phyloP scores from a whole-genome alignment of 2,888 invertebrate genomes.

The Erannis defoliaria region DNA sequence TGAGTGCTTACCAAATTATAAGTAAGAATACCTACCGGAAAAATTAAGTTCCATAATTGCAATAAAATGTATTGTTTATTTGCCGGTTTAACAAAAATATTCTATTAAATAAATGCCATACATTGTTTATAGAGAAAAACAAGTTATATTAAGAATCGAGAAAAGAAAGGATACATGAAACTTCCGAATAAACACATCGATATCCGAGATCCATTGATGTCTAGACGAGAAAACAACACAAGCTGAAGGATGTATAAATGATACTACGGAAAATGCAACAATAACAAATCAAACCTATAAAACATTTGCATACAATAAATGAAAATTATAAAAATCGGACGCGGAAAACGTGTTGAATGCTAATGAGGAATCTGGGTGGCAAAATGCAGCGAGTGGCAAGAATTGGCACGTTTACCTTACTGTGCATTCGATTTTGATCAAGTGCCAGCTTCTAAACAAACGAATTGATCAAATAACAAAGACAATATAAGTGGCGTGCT shows the following conservation, averaged over 20 bases:
- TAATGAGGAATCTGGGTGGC: slow-evolving; percentile 23
- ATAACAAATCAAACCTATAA: slow-evolving; percentile 26
- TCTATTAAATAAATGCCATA: neutral
- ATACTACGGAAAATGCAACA: slow-evolving; percentile 37
- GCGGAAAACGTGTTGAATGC: slow-evolving; percentile 20
- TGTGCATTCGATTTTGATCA: slow-evolving; percentile 19
- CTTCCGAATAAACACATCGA: slow-evolving; percentile 21
- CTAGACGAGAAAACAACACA: slow-evolving; percentile 32
- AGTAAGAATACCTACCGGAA: neutral
- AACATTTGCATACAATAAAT: slow-evolving; percentile 44
- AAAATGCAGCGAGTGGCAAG: slow-evolving; percentile 5
- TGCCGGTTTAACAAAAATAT: neutral
- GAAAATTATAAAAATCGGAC: slow-evolving; percentile 12
- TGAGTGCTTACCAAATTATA: neutral
- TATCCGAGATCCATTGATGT: slow-evolving; percentile 23
- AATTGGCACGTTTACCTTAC: slow-evolving; percentile 27
- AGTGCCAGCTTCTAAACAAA: slow-evolving; percentile 8
- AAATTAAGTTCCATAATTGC: neutral
- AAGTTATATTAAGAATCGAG: neutral
- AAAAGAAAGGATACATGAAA: neutral
- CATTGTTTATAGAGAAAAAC: neutral
- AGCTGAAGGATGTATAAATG: slow-evolving; percentile 35
- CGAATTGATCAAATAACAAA: slow-evolving; percentile 4
- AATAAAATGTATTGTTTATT: neutral
- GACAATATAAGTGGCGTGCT: neutral